phyloP scores from a whole-genome alignment of 2,113 vertebrate species.

The Myanophis thanlyinensis region DNA sequence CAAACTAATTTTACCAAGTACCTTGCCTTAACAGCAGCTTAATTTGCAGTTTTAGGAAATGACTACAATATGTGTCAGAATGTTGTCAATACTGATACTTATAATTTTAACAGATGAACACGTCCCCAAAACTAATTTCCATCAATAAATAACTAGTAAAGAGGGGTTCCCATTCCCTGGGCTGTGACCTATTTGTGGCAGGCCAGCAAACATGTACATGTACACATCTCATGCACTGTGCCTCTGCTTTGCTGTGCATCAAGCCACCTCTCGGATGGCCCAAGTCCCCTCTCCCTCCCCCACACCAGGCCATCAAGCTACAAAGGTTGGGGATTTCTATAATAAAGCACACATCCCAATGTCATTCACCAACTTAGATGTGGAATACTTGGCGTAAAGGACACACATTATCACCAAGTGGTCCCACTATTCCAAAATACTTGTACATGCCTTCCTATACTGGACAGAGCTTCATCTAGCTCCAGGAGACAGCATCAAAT shows the following conservation, averaged over 20 bases:
- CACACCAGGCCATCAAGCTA: too few species aligned
- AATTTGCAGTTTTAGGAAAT: not conserved
- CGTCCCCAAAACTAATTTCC: not conserved
- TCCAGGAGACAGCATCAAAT: not conserved
- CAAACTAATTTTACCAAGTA: not conserved
- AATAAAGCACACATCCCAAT: not conserved
- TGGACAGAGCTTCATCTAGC: not conserved
- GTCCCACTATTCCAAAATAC: not conserved
- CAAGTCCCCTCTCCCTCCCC: too few species aligned
- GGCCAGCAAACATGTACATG: too few species aligned
- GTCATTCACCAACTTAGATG: not conserved
- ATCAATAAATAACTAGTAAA: not conserved
- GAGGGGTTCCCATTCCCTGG: not conserved
- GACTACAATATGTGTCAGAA: not conserved
- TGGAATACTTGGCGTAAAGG: not conserved
- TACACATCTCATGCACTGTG: too few species aligned
- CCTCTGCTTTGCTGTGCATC: too few species aligned
- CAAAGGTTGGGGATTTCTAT: too few species aligned
- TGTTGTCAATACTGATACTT: not conserved
- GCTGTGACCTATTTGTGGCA: too few species aligned
- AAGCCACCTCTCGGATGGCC: too few species aligned
- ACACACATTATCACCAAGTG: not conserved
- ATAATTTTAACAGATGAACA: not conserved
- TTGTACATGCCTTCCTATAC: not conserved
- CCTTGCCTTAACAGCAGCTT: not conserved